These are phyloP conservation scores for Neoscelio sp. DNA, from an alignment of 2,888 invertebrate genomes.

Conservation along the genomic window DNA sequence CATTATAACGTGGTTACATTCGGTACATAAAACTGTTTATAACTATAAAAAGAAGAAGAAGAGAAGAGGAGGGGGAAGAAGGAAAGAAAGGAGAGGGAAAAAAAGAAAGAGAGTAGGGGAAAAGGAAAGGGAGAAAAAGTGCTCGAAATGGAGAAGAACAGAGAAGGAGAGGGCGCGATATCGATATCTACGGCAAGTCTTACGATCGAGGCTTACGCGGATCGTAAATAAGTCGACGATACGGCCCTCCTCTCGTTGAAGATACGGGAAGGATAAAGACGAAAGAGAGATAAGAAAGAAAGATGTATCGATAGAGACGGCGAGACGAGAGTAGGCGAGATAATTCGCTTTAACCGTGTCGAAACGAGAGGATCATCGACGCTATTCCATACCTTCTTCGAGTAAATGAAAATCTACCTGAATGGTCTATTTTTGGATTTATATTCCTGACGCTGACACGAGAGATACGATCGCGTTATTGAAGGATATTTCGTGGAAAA, in stretches of 20 bases:
- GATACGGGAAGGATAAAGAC: slow-evolving; percentile 74
- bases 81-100: slow-evolving; percentile 53
- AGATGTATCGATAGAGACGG: slow-evolving; percentile 73
- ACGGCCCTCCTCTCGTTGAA: slow-evolving; percentile 75
- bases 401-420: slow-evolving; percentile 57
- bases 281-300: slow-evolving; percentile 70
- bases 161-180: slow-evolving; percentile 66
- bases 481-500: not conserved
- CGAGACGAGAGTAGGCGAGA: slow-evolving; percentile 65
- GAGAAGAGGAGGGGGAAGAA: slow-evolving; percentile 21
- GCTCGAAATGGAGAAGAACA: too few relatives aligned
- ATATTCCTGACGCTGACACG: slow-evolving; percentile 18
- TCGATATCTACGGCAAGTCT: slow-evolving; percentile 73
- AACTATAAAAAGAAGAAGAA: too few relatives aligned
- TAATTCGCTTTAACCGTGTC: slow-evolving; percentile 62
- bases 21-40: slow-evolving; percentile 22
- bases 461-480: slow-evolving; percentile 22
- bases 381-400: slow-evolving; percentile 26
- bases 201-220: slow-evolving; percentile 79
- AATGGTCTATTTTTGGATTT: slow-evolving; percentile 46
- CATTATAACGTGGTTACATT: slow-evolving; percentile 36
- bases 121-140: slow-evolving; percentile 55
- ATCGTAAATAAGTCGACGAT: slow-evolving; percentile 80
- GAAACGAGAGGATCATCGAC: slow-evolving; percentile 60
- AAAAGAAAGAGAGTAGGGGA: slow-evolving; percentile 47